A percentile compares a stretch with the other conserved stretches of the same genome.
Evolutionary conservation across 1,140 invertebrate genomes (phyloP).

Genomic region (Drosophila paulistorum): DNA sequence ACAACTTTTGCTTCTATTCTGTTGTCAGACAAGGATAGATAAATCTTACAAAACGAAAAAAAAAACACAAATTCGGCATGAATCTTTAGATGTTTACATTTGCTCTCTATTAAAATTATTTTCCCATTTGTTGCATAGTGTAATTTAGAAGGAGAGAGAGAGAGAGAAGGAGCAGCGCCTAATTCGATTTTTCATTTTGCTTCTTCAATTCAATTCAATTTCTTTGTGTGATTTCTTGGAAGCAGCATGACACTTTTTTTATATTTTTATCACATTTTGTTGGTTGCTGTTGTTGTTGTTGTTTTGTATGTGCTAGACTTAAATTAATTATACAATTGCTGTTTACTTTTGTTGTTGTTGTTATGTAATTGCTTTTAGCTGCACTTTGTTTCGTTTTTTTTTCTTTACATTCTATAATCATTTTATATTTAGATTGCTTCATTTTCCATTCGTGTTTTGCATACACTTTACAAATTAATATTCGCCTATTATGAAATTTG

Average conservation of each 20-base stretch:
- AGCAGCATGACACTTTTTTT: conserved; percentile 69
- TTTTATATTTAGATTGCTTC: conserved; percentile 65
- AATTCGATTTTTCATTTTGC: conserved; percentile 24
- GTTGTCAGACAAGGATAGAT: too few relatives aligned
- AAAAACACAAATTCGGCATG: neutral
- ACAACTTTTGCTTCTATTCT: too few relatives aligned
- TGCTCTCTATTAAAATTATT: too few relatives aligned
- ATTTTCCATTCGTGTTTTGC: conserved; percentile 62
- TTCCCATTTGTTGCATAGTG: neutral
- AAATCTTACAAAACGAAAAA: too few relatives aligned
- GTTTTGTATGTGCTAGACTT: conserved; percentile 76
- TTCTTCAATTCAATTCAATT: conserved; percentile 25
- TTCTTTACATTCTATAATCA: conserved; percentile 27
- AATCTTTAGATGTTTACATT: neutral
- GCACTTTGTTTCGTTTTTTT: neutral
- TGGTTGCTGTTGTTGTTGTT: conserved; percentile 41
- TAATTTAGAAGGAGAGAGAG: neutral
- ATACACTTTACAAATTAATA: conserved; percentile 67
- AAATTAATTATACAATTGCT: conserved; percentile 65
- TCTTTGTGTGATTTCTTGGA: conserved; percentile 55
- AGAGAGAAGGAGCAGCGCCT: neutral
- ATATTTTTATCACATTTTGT: conserved; percentile 66
- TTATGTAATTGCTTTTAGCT: conserved; percentile 6
- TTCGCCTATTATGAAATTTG: conserved; percentile 62
- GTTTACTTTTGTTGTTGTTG: conserved; percentile 51